phyloP scores from a whole-genome alignment of 1,140 invertebrate genomes.

The Penaeus japonicus region DNA sequence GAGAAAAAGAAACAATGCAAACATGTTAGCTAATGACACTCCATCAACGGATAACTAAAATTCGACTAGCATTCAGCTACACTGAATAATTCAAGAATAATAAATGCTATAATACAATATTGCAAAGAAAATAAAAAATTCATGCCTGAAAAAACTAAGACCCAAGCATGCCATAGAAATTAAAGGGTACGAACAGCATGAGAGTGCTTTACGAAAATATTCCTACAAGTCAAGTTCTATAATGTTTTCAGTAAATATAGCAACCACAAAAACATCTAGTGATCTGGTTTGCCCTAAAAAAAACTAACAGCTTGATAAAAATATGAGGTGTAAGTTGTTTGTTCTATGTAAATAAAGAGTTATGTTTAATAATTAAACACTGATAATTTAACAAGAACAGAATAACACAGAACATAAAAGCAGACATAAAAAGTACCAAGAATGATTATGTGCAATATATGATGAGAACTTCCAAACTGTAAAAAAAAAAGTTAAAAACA shows the following conservation, averaged over 20 bases:
- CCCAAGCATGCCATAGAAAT: conserved; percentile 50
- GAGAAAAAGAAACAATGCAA: conserved; percentile 58
- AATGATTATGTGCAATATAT: conserved; percentile 16
- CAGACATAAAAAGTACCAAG: not conserved
- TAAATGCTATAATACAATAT: conserved; percentile 47
- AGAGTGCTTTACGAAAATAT: conserved; percentile 29
- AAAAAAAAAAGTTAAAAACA: not conserved
- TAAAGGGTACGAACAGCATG: conserved; percentile 16
- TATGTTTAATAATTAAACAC: conserved; percentile 22
- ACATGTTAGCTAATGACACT: conserved; percentile 58
- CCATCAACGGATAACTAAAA: conserved; percentile 45
- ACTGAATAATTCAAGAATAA: conserved; percentile 36
- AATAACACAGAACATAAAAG: not conserved
- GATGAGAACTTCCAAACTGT: conserved; percentile 30
- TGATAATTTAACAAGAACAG: conserved; percentile 4
- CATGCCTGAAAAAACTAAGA: conserved; percentile 50
- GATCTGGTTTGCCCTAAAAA: not conserved
- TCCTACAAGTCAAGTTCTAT: not conserved
- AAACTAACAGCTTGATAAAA: not conserved
- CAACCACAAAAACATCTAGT: not conserved
- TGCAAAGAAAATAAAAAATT: conserved; percentile 39
- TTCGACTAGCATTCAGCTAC: conserved; percentile 50
- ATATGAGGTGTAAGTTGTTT: not conserved
- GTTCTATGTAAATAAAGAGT: not conserved
- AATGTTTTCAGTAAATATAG: conserved; percentile 3